These are phyloP conservation scores for Standfussiana lucernea DNA, from an alignment of 2,888 invertebrate species.

Conservation along the genomic window DNA sequence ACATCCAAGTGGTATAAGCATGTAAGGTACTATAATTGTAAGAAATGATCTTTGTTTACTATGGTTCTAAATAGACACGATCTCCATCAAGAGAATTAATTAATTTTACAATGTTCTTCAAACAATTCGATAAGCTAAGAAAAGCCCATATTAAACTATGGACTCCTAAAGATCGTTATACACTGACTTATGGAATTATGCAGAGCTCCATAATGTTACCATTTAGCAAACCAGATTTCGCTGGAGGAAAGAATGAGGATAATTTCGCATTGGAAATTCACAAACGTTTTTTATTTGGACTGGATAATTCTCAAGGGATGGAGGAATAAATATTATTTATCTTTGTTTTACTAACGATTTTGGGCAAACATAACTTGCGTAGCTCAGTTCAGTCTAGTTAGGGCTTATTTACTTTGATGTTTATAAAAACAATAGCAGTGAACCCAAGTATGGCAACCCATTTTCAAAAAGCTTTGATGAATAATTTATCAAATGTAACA, in stretches of 20 bases:
- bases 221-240: constrained; percentile 52
- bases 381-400: neutral
- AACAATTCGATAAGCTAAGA: neutral
- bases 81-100: neutral
- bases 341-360: constrained; percentile 41
- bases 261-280: constrained; percentile 49
- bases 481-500: constrained; percentile 39
- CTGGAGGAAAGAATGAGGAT: constrained; percentile 42
- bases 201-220: constrained; percentile 49
- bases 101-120: neutral
- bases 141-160: constrained; percentile 29
- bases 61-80: neutral
- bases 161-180: constrained; percentile 16
- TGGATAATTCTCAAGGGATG: constrained; percentile 41
- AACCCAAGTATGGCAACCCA: neutral
- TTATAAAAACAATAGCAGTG: neutral
- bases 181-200: constrained; percentile 54
- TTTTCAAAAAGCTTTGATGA: constrained; percentile 9
- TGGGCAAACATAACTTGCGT: constrained; percentile 7
- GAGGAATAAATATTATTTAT: constrained; percentile 48
- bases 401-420: neutral
- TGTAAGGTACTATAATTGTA: neutral
- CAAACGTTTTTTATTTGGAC: constrained; percentile 53
- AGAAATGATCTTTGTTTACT: constrained; percentile 1
- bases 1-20: no score